Evolutionary conservation across 2,888 invertebrate genomes (phyloP).

Genomic region (Napeogenes inachia): DNA sequence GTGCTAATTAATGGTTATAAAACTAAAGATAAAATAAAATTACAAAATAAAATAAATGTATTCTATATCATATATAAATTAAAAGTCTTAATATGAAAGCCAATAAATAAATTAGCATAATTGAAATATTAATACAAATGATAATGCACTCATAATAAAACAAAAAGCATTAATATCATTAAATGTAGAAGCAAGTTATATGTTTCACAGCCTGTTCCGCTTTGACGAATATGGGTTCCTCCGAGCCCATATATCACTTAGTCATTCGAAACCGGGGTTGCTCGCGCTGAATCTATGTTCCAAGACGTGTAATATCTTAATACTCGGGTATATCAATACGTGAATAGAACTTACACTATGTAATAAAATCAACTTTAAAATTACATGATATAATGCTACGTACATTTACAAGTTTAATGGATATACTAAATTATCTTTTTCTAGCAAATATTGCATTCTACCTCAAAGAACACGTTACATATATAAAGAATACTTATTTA

Average conservation of each 20-base stretch:
- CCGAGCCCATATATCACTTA: slow-evolving; percentile 47
- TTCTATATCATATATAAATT: no score
- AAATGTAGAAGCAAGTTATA: slow-evolving; percentile 30
- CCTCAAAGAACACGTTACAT: no score
- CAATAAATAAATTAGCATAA: no score
- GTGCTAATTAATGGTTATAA: not conserved
- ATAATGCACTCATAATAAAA: slow-evolving; percentile 11
- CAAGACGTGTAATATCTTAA: slow-evolving; percentile 44
- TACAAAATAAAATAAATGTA: not conserved
- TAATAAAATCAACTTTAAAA: slow-evolving; percentile 11
- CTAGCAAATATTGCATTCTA: no score
- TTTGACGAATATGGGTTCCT: slow-evolving; percentile 40
- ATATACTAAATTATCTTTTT: not conserved
- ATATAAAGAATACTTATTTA: no score
- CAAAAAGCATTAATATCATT: slow-evolving; percentile 27
- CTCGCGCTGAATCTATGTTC: slow-evolving; percentile 26
- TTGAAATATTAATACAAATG: no score
- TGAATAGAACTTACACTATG: slow-evolving; percentile 36
- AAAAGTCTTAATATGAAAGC: no score
- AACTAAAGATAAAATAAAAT: not conserved
- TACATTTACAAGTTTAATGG: slow-evolving; percentile 10
- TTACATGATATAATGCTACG: slow-evolving; percentile 5
- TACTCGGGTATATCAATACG: slow-evolving; percentile 39
- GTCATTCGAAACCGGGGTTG: slow-evolving; percentile 37
- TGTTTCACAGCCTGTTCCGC: slow-evolving; percentile 35